Conservation (phyloP, 2,113 vertebrate genomes). For the Nothobranchius furzeri region DNA sequence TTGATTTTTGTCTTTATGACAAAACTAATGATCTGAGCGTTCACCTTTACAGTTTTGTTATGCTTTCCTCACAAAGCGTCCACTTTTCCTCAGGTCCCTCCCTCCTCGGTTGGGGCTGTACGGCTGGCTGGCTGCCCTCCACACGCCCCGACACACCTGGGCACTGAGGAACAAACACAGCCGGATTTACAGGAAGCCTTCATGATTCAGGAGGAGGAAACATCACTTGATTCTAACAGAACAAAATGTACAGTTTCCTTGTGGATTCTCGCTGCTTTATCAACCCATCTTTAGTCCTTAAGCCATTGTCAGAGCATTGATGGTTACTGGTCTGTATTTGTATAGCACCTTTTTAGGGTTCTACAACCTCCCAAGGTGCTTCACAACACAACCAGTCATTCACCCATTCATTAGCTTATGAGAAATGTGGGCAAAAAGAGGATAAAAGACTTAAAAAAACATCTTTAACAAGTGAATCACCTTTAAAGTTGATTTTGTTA, state of each 20-base stretch:
- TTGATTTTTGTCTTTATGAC: too few species aligned
- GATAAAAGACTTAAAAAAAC: too few species aligned
- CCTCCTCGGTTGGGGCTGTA: conserved; percentile 60
- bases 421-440: too few species aligned
- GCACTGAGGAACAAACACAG: conserved; percentile 42
- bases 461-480: too few species aligned
- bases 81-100: conserved; percentile 80
- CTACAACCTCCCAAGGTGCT: too few species aligned
- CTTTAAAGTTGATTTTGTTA: too few species aligned
- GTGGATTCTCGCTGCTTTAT: neutral
- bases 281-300: too few species aligned
- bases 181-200: neutral
- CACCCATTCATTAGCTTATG: too few species aligned
- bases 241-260: neutral
- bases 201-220: neutral
- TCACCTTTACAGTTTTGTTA: conserved; percentile 12
- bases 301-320: too few species aligned
- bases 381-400: too few species aligned
- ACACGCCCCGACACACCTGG: conserved; percentile 53
- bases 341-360: too few species aligned
- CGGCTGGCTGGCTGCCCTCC: conserved; percentile 67
- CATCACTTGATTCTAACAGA: neutral
- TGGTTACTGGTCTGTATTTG: too few species aligned
- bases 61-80: conserved; percentile 85
- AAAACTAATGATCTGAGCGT: neutral